Conservation (phyloP, 2,797 vertebrate species). For the Taeniopygia guttata region DNA sequence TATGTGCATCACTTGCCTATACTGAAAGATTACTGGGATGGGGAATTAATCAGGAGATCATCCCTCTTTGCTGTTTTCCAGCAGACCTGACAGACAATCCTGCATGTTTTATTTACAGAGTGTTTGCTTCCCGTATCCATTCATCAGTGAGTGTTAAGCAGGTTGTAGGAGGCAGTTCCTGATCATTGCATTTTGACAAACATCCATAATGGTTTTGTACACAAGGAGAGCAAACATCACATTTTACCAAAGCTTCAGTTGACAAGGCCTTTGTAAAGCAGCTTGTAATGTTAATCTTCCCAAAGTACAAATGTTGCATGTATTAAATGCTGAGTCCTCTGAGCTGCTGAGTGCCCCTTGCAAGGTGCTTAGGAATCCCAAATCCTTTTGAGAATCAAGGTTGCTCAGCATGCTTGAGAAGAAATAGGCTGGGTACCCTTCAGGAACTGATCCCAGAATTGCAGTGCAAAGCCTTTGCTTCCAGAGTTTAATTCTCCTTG, state of each 20-base stretch:
- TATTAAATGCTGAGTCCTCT: neutral
- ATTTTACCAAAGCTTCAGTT: neutral
- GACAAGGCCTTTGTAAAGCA: neutral
- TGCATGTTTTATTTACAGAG: neutral
- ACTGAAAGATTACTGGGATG: neutral
- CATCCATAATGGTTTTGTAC: neutral
- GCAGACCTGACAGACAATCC: neutral
- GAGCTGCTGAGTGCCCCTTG: neutral
- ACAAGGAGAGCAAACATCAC: neutral
- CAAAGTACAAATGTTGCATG: neutral
- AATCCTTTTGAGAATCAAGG: neutral
- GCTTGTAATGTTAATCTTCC: neutral
- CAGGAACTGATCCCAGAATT: neutral
- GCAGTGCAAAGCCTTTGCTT: neutral
- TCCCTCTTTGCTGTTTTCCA: neutral
- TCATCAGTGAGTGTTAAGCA: neutral
- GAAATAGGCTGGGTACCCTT: neutral
- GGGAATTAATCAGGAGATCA: neutral
- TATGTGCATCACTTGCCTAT: neutral
- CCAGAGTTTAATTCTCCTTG: neutral
- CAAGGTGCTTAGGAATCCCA: neutral
- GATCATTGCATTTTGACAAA: constrained; percentile 15
- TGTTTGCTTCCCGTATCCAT: neutral
- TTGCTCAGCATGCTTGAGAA: neutral
- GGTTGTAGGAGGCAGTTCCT: neutral